Evolutionary conservation across 2,888 invertebrate species (phyloP).

Genomic region (Cremastinae sp.): DNA sequence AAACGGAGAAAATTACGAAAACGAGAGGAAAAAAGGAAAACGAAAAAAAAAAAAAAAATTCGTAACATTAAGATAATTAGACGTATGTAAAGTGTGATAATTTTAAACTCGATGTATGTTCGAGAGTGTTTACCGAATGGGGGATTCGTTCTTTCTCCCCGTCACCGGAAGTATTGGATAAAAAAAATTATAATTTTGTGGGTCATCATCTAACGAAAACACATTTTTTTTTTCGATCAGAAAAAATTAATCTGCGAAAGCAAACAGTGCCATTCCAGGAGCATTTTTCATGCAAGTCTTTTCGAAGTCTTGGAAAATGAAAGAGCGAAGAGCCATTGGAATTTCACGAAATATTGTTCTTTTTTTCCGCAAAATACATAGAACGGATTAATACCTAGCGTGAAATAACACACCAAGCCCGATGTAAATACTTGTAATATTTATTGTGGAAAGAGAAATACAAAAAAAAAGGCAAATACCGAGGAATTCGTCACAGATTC

Average conservation of each 20-base stretch:
- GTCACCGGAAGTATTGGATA: background rate
- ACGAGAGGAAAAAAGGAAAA: constrained; percentile 27
- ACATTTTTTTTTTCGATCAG: constrained; percentile 28
- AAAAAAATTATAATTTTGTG: constrained; percentile 15
- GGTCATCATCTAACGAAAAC: constrained; percentile 13
- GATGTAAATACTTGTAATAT: constrained; percentile 80
- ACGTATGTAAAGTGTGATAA: constrained; percentile 77
- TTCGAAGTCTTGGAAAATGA: constrained; percentile 16
- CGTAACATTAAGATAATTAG: constrained; percentile 66
- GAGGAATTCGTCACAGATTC: background rate
- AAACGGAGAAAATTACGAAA: constrained; percentile 38
- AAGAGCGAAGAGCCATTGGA: constrained; percentile 24
- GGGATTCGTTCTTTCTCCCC: constrained; percentile 10
- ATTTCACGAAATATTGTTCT: constrained; percentile 25
- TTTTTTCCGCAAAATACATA: constrained; percentile 19
- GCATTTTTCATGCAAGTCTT: constrained; percentile 61
- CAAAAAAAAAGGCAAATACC: constrained; percentile 16
- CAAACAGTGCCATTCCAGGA: constrained; percentile 69
- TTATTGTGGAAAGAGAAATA: constrained; percentile 73
- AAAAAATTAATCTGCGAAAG: constrained; percentile 16
- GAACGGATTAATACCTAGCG: constrained; percentile 50
- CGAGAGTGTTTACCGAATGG: constrained; percentile 32
- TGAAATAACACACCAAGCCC: constrained; percentile 56
- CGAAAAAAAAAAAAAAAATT: constrained; percentile 50
- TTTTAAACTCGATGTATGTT: constrained; percentile 74